Evolutionary conservation across 2,888 invertebrate species (phyloP), one percentile per base, ranked within the genome.

Genomic region (Nasonovia ribisnigri): DNA sequence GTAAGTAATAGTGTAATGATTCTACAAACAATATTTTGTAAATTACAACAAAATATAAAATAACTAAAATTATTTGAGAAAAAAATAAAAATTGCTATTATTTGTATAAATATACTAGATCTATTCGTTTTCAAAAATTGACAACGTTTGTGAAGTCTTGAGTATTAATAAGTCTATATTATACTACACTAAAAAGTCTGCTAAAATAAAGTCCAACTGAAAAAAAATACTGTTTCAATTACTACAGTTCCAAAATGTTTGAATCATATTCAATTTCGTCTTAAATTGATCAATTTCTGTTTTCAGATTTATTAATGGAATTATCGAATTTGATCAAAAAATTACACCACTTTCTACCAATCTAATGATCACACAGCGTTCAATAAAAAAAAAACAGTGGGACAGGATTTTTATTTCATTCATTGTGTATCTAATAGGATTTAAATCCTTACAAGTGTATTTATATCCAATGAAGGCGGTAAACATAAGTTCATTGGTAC

Each of bases 261-360:
- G 16, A 36, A 20, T 36, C 20, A 20, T 6, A 77, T 36, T 2
- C 2, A 20, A 77, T 77, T 77, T 67, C 5, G n/a, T 67, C 16
- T 67, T 67, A 67, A 67, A 16, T 67, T 77, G 16, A 20, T 26
- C 8, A 13, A 77, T 77, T 77, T 77, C 36, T 77, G 20, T 16
- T 77, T 77, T 77, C 77, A 77, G 77, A 77, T 77, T 36, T 77
- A 77, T 77, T 20, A 77, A 77, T 77, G 77, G 36, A 16, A 77
- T 77, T 20, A 36, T 77, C 36, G 77, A 77, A 77, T 77, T 77
- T 8, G 77, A 77, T 77, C 77, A 8, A 77, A 36, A 36, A 36
- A 36, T 77, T 36, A 20, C 20, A 77, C 77, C 36, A 36, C 6
- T 77, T 77, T 36, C 36, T 5, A 77, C 16, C 6, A 77, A 36